phyloP scores from a whole-genome alignment of 1,140 invertebrate genomes.

The Aphelinus atriplicis region DNA sequence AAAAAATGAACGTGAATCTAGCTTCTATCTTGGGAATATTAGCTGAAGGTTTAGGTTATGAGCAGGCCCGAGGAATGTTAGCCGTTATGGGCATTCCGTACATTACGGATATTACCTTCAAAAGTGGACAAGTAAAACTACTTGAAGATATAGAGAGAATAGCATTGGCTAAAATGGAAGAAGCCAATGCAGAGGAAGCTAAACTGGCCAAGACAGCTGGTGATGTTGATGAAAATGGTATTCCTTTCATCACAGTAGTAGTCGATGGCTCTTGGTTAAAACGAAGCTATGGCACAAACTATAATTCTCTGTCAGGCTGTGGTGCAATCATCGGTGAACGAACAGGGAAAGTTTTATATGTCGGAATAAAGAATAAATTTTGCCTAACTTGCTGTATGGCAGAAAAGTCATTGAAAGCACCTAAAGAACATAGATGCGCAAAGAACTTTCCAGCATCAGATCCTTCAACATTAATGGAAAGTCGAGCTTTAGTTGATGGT shows the following conservation, averaged over 20 bases:
- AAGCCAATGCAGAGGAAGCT: slow-evolving; percentile 8
- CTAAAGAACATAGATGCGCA: slow-evolving; percentile 46
- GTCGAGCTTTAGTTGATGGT: slow-evolving; percentile 56
- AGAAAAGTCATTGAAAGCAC: slow-evolving; percentile 31
- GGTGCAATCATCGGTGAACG: slow-evolving; percentile 56
- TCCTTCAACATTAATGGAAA: slow-evolving; percentile 58
- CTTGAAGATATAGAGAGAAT: background rate
- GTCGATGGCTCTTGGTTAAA: slow-evolving; percentile 43
- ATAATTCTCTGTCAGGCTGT: slow-evolving; percentile 41
- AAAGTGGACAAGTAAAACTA: slow-evolving; percentile 8
- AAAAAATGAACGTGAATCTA: slow-evolving; percentile 29
- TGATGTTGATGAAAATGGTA: slow-evolving; percentile 34
- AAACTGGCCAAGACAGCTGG: slow-evolving; percentile 37
- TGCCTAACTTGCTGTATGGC: slow-evolving; percentile 53
- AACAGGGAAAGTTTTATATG: slow-evolving; percentile 58
- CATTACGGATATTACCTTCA: slow-evolving; percentile 29
- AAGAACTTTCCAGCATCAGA: slow-evolving; percentile 51
- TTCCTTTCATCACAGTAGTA: slow-evolving; percentile 43
- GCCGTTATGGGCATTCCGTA: slow-evolving; percentile 28
- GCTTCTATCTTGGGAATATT: slow-evolving; percentile 29
- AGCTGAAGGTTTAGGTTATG: slow-evolving; percentile 7
- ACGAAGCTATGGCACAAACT: slow-evolving; percentile 28
- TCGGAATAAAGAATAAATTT: slow-evolving; percentile 59
- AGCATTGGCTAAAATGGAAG: slow-evolving; percentile 22
- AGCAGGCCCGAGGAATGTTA: slow-evolving; percentile 18